Conservation (phyloP, 1,140 invertebrate species). For the Drosophila lacteicornis region DNA sequence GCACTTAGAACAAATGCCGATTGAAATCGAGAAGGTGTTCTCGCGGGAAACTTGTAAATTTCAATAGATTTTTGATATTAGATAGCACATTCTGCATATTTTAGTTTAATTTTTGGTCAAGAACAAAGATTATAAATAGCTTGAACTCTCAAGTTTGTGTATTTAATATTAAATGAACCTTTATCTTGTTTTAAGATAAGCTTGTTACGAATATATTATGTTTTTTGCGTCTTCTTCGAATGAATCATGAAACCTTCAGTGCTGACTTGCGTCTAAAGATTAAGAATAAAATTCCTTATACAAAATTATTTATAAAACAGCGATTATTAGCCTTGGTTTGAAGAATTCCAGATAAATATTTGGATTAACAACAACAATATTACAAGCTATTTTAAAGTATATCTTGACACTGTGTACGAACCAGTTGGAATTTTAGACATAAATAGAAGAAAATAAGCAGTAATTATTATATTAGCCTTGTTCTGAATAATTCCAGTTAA, state of each 20-base stretch:
- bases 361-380: not conserved
- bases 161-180: not conserved
- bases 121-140: slow-evolving; percentile 2
- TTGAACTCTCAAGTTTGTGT: not conserved
- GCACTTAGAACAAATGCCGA: slow-evolving; percentile 30
- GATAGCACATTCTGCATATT: slow-evolving; percentile 8
- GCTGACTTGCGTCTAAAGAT: not conserved
- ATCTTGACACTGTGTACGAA: not conserved
- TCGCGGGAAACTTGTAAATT: not conserved
- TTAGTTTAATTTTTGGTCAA: not conserved
- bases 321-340: not conserved
- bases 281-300: not conserved
- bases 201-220: not conserved
- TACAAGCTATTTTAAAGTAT: not conserved
- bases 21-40: not conserved
- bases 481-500: too few species aligned
- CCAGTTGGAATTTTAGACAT: not conserved
- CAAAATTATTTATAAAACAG: not conserved
- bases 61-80: not conserved
- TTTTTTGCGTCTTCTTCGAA: not conserved
- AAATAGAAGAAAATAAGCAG: too few species aligned
- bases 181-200: slow-evolving; percentile 5
- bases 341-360: not conserved
- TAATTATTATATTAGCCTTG: too few species aligned
- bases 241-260: not conserved